A percentile compares a stretch with the other conserved stretches of the same genome.
phyloP scores from a whole-genome alignment of 2,888 invertebrate species.

The Adelognathus sp. region DNA sequence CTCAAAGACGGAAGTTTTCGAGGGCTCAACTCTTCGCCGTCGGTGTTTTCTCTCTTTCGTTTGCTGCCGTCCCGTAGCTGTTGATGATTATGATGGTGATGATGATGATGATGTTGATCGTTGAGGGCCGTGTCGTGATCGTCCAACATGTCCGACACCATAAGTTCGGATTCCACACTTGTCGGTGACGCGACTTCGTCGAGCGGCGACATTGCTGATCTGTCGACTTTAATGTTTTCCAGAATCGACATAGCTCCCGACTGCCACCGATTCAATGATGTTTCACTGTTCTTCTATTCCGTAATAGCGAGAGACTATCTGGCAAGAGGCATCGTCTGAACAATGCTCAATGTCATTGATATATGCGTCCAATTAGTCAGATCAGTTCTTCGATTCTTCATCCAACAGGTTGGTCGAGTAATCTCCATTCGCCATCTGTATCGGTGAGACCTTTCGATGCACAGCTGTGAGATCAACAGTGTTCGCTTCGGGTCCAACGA shows the following conservation, averaged over 20 bases:
- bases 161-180: constrained; percentile 78
- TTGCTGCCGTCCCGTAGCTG: constrained; percentile 65
- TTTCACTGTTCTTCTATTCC: background rate
- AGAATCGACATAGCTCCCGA: constrained; percentile 74
- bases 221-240: constrained; percentile 72
- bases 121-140: constrained; percentile 71
- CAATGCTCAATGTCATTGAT: background rate
- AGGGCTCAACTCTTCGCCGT: constrained; percentile 72
- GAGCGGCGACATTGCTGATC: constrained; percentile 77
- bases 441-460: constrained; percentile 4
- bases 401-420: background rate
- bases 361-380: background rate
- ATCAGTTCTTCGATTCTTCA: background rate
- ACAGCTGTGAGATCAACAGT: background rate
- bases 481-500: background rate
- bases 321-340: constrained; percentile 9
- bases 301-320: background rate
- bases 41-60: constrained; percentile 71
- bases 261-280: background rate
- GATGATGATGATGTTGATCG: constrained; percentile 53
- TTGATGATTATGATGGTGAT: constrained; percentile 54
- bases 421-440: background rate
- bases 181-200: constrained; percentile 76
- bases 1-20: constrained; percentile 75
- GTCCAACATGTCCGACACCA: constrained; percentile 78